Percentiles rank a stretch among this genome's conserved stretches.
Evolutionary conservation across 1,140 invertebrate genomes (phyloP).

Genomic region (Cotesia typhae): DNA sequence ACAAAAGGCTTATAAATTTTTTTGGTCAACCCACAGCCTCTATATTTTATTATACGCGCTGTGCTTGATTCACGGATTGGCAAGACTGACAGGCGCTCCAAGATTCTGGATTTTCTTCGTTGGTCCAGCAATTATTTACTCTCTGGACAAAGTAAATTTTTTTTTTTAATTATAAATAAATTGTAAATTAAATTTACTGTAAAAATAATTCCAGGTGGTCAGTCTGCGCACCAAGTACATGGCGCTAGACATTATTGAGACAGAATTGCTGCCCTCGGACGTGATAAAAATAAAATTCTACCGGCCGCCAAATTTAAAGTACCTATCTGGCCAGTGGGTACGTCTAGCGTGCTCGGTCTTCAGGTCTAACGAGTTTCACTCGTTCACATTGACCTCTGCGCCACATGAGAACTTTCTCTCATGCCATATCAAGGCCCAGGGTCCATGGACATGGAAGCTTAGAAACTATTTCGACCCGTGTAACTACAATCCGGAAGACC

Average conservation of each 20-base stretch:
- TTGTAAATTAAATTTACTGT: conserved; percentile 38
- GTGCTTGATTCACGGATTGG: conserved; percentile 93
- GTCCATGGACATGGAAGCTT: conserved; percentile 99
- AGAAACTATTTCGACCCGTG: conserved; percentile 96
- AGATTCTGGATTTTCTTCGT: conserved; percentile 97
- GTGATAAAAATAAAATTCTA: conserved; percentile 93
- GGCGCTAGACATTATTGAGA: conserved; percentile 93
- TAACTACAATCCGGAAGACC: conserved; percentile 88
- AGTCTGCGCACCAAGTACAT: conserved; percentile 92
- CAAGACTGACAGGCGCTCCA: conserved; percentile 89
- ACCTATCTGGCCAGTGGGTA: conserved; percentile 91
- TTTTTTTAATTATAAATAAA: not conserved
- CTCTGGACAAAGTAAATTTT: conserved; percentile 82
- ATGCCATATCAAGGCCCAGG: conserved; percentile 97
- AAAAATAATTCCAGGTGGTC: conserved; percentile 71
- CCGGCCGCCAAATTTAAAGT: conserved; percentile 95
- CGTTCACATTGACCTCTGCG: conserved; percentile 97
- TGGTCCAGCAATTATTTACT: conserved; percentile 89
- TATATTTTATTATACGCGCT: conserved; percentile 92
- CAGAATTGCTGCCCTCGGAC: conserved; percentile 94
- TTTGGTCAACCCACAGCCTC: conserved; percentile 96
- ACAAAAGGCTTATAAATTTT: conserved; percentile 94
- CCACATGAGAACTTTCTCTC: conserved; percentile 98
- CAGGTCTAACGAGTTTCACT: conserved; percentile 93
- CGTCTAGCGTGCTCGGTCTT: conserved; percentile 93